These are phyloP conservation scores for Sebastes steindachneri DNA, from an alignment of 2,797 vertebrate species.

Conservation along the genomic window DNA sequence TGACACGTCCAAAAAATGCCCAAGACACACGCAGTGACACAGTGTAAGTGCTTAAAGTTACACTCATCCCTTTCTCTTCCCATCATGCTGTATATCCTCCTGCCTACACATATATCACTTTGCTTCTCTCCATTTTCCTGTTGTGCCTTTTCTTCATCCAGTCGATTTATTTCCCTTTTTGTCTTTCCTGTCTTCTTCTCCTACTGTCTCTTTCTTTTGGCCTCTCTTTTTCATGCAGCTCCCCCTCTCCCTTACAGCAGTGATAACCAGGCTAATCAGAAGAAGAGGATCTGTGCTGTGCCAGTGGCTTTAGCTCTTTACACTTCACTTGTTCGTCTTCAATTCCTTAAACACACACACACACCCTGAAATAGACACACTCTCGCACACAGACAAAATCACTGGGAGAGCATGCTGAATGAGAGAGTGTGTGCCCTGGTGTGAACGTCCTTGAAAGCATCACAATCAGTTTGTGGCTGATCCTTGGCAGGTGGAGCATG, in stretches of 20 bases:
- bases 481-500: not conserved
- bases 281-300: constrained; percentile 27
- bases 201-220: not conserved
- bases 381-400: not conserved
- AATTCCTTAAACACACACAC: constrained; percentile 8
- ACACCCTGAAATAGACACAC: not conserved
- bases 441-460: not conserved
- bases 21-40: not conserved
- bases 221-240: not conserved
- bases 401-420: not conserved
- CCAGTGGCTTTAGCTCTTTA: constrained; percentile 32
- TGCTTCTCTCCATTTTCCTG: not conserved
- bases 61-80: not conserved
- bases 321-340: constrained; percentile 8
- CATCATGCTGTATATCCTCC: not conserved
- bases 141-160: not conserved
- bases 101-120: not conserved
- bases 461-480: not conserved
- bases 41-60: not conserved
- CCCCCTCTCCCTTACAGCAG: not conserved
- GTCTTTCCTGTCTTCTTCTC: not conserved
- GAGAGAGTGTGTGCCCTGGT: not conserved
- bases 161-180: not conserved
- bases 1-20: no score
- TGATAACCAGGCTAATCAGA: constrained; percentile 23